These are phyloP conservation scores for Eilema griseolum DNA, from an alignment of 2,888 invertebrate genomes.

Conservation along the genomic window DNA sequence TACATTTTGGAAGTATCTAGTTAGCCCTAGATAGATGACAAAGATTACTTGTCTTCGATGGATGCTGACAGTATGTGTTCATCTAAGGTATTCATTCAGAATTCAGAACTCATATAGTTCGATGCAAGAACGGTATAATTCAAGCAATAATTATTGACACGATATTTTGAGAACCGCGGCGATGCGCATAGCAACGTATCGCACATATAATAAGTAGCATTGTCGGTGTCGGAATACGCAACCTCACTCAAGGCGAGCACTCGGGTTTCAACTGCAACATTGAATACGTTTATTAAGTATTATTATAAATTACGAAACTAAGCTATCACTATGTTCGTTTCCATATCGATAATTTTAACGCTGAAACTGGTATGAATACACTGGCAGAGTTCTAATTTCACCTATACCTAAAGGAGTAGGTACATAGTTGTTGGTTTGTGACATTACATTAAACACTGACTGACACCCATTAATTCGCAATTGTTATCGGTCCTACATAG, in stretches of 20 bases:
- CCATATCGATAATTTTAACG: not conserved
- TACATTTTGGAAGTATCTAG: not conserved
- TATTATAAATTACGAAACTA: slow-evolving; percentile 1
- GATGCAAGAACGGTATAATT: slow-evolving; percentile 2
- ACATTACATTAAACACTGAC: too few relatives aligned
- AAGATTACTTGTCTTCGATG: not conserved
- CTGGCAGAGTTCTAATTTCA: not conserved
- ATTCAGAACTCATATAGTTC: not conserved
- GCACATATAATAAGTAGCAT: slow-evolving; percentile 34
- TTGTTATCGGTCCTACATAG: too few relatives aligned
- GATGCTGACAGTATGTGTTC: not conserved
- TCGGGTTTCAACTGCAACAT: slow-evolving; percentile 43
- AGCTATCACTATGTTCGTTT: not conserved
- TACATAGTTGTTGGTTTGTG: too few relatives aligned
- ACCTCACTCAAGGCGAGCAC: slow-evolving; percentile 50
- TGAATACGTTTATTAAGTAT: slow-evolving; percentile 27
- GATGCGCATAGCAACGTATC: slow-evolving; percentile 25
- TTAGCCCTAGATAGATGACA: not conserved
- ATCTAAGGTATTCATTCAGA: too few relatives aligned
- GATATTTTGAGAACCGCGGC: slow-evolving; percentile 1
- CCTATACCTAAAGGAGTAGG: not conserved
- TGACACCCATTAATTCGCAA: too few relatives aligned
- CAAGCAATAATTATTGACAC: slow-evolving; percentile 1
- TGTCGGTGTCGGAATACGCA: slow-evolving; percentile 46
- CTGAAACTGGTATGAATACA: not conserved